Evolutionary conservation across 2,113 vertebrate genomes (phyloP).

Genomic region (Rhegmatorhina hoffmannsi): DNA sequence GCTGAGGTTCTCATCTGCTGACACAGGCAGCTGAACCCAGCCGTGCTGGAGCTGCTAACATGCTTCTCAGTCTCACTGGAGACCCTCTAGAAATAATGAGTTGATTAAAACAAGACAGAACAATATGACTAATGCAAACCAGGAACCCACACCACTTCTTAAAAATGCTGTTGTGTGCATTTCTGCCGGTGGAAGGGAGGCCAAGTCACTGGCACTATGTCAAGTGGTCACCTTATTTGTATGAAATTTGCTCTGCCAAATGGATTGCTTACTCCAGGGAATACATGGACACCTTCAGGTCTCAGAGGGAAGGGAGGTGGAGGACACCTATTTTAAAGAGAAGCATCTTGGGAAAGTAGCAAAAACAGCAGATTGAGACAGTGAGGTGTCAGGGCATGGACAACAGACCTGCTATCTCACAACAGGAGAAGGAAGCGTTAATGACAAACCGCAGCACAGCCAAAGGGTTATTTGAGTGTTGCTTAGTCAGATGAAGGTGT

Average conservation of each 20-base stretch:
- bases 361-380: neutral
- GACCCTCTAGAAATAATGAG: neutral
- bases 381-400: neutral
- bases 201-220: neutral
- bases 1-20: constrained; percentile 2
- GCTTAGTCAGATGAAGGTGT: neutral
- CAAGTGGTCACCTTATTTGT: neutral
- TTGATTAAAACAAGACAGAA: neutral
- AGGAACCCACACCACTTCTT: neutral
- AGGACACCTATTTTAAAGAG: neutral
- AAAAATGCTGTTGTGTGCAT: neutral
- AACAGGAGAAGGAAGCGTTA: neutral
- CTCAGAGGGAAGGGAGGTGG: neutral
- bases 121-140: neutral
- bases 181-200: neutral
- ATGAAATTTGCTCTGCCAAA: neutral
- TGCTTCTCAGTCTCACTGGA: neutral
- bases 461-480: neutral
- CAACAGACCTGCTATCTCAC: neutral
- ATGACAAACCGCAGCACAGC: neutral
- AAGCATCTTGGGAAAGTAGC: neutral
- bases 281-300: neutral
- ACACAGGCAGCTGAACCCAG: neutral
- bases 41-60: neutral
- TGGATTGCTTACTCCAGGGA: neutral